These are phyloP conservation scores for Drosophila paranaensis DNA, from an alignment of 2,888 invertebrate genomes.

Conservation along the genomic window DNA sequence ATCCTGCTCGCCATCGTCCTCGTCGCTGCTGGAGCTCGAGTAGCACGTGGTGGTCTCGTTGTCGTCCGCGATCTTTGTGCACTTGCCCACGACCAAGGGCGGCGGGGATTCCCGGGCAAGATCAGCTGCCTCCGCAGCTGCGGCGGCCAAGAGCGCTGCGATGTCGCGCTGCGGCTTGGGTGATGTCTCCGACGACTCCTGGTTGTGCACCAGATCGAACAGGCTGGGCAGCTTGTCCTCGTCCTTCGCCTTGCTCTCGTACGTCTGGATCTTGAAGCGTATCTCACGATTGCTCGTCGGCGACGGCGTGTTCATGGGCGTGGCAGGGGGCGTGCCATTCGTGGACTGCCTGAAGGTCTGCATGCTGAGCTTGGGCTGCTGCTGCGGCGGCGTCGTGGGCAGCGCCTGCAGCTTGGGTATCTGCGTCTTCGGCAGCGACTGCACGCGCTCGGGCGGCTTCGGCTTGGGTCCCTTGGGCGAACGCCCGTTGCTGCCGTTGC, in stretches of 20 bases:
- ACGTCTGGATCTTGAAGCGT: conserved; percentile 84
- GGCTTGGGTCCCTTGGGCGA: conserved; percentile 82
- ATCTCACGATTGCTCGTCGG: conserved; percentile 78
- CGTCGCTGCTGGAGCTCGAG: conserved; percentile 81
- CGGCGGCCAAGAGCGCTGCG: conserved; percentile 58
- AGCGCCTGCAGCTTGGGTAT: conserved; percentile 81
- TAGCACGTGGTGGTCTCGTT: conserved; percentile 74
- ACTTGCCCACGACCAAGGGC: conserved; percentile 82
- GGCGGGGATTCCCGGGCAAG: conserved; percentile 64
- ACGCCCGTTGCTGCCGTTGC: conserved; percentile 56
- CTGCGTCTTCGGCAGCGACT: conserved; percentile 82
- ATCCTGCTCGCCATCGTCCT: conserved; percentile 69
- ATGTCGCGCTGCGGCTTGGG: conserved; percentile 52
- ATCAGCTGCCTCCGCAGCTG: conserved; percentile 56
- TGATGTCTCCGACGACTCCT: conserved; percentile 85
- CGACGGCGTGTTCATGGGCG: conserved; percentile 67
- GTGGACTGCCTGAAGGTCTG: conserved; percentile 79
- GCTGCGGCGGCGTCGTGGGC: conserved; percentile 68
- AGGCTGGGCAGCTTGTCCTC: conserved; percentile 87
- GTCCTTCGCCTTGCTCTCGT: conserved; percentile 81
- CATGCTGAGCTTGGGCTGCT: conserved; percentile 75
- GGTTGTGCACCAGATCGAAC: conserved; percentile 90
- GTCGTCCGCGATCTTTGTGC: conserved; percentile 80
- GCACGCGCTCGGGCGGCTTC: conserved; percentile 84
- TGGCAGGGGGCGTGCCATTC: conserved; percentile 51